These are phyloP conservation scores for Deilephila elpenor DNA, from an alignment of 2,888 invertebrate species.

Conservation along the genomic window DNA sequence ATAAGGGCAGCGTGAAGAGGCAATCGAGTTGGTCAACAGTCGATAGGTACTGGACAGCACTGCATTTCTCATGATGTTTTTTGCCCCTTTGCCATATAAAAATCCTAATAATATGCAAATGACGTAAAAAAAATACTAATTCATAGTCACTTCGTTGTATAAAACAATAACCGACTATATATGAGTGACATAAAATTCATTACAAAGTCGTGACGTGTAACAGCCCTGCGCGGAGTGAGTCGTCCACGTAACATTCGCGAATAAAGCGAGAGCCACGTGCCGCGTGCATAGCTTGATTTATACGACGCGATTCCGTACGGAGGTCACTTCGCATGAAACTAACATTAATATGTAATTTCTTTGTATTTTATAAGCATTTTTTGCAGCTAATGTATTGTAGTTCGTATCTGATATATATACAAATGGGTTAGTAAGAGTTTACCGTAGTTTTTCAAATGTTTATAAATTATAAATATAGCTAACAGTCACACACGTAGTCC, in stretches of 20 bases:
- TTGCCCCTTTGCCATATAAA: too few relatives aligned
- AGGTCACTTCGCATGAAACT: conserved; percentile 26
- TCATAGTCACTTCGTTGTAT: too few relatives aligned
- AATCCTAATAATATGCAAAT: too few relatives aligned
- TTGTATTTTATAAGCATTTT: conserved; percentile 20
- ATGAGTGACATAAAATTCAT: too few relatives aligned
- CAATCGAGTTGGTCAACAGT: too few relatives aligned
- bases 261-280: conserved; percentile 9
- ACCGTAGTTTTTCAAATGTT: neutral
- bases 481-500: too few relatives aligned
- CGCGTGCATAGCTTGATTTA: conserved; percentile 30
- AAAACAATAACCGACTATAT: neutral
- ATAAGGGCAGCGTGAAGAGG: too few relatives aligned
- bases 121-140: too few relatives aligned
- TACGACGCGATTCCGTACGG: conserved; percentile 29
- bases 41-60: too few relatives aligned
- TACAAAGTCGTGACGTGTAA: conserved; percentile 10
- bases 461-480: too few relatives aligned
- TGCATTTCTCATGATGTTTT: too few relatives aligned
- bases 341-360: conserved; percentile 27
- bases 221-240: neutral
- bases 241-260: conserved; percentile 21
- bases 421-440: conserved; percentile 19
- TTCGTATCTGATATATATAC: conserved; percentile 1
- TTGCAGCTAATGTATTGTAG: conserved; percentile 23